These are phyloP conservation scores for Alviniconcha strummeri DNA, from an alignment of 2,888 invertebrate species.

Conservation along the genomic window DNA sequence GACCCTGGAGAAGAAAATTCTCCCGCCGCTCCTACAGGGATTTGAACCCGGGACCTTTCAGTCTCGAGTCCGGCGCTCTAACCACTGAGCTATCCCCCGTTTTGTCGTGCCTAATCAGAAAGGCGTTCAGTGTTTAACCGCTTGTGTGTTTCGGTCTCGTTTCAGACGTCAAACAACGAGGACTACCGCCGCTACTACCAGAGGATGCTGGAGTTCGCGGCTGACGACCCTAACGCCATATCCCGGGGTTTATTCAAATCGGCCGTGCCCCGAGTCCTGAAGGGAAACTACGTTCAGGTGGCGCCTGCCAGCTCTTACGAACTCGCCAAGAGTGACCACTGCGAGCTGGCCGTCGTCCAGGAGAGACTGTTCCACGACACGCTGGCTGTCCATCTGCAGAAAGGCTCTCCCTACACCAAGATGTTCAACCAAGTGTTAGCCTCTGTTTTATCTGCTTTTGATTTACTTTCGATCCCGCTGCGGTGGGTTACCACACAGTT, in stretches of 20 bases:
- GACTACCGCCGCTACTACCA: slow-evolving; percentile 6
- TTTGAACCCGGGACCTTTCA: no score
- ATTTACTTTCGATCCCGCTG: no score
- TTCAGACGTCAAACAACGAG: no score
- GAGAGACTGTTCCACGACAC: slow-evolving; percentile 10
- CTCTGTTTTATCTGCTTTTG: no score
- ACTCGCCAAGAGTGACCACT: not conserved
- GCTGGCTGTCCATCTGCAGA: slow-evolving; percentile 11
- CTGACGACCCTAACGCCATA: not conserved
- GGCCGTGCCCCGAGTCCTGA: not conserved
- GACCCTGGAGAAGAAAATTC: no score
- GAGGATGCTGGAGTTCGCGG: slow-evolving; percentile 1
- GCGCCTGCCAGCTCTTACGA: not conserved
- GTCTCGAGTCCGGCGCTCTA: no score
- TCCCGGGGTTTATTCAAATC: not conserved
- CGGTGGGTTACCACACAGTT: no score
- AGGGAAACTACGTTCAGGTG: not conserved
- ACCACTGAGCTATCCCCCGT: no score
- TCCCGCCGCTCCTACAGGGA: no score
- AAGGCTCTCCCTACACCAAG: not conserved
- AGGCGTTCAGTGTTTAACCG: no score
- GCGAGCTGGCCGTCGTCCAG: not conserved
- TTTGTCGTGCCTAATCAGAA: no score
- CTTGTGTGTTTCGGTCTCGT: no score
- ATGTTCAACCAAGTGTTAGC: slow-evolving; percentile 6